Percentiles rank a stretch among this genome's conserved stretches.
Evolutionary conservation across 2,888 invertebrate species (phyloP).

Genomic region (Tachina fera): DNA sequence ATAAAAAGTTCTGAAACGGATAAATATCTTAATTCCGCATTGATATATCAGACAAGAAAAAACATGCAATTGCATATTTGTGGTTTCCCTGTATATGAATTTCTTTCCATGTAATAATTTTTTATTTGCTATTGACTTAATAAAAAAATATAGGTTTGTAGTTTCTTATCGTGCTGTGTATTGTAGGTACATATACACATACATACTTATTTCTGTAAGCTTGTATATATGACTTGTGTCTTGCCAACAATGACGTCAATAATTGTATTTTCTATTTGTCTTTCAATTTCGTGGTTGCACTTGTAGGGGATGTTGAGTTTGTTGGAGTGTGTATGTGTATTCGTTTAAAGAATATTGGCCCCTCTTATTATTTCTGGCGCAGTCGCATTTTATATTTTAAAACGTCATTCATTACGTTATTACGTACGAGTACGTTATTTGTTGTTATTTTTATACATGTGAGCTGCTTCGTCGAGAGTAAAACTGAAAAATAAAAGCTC

Average conservation of each 20-base stretch:
- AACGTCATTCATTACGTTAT: conserved; percentile 63
- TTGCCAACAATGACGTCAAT: conserved; percentile 58
- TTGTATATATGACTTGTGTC: not conserved
- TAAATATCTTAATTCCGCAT: no score
- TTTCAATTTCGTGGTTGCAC: conserved; percentile 24
- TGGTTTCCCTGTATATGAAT: no score
- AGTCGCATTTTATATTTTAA: conserved; percentile 53
- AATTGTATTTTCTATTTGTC: conserved; percentile 54
- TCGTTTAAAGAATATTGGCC: conserved; percentile 53
- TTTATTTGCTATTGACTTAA: no score
- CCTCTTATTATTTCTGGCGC: conserved; percentile 65
- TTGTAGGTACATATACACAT: not conserved
- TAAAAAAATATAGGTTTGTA: no score
- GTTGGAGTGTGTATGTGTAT: conserved; percentile 1
- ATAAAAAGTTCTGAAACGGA: no score
- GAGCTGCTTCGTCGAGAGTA: conserved; percentile 34
- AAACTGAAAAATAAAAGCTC: conserved; percentile 41
- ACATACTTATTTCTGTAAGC: no score
- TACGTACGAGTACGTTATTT: conserved; percentile 19
- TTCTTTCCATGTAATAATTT: no score
- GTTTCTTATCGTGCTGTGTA: no score
- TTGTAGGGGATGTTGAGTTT: conserved; percentile 42
- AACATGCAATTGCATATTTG: no score
- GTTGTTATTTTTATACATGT: conserved; percentile 60
- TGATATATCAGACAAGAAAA: no score